Evolutionary conservation across 1,140 invertebrate species (phyloP), one percentile per base, ranked within the genome.

Genomic region (Penaeus japonicus): DNA sequence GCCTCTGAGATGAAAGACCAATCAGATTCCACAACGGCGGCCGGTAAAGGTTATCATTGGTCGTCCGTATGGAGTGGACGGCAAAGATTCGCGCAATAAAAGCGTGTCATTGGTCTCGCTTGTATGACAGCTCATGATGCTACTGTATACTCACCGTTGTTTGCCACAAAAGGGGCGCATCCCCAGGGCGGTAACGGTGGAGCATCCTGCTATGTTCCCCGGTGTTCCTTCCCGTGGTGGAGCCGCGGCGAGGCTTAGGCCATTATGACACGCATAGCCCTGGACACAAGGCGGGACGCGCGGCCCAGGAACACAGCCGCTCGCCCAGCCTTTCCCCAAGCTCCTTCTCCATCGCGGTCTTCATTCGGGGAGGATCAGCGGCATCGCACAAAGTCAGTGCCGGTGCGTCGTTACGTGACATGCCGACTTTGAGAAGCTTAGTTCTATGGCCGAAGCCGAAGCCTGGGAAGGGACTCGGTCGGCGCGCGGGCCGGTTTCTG

Each of bases 111-210:
- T 86, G 85, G 85, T 86, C 85, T 86, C 85, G 85, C 85, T 79
- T 86, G 85, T 86, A 86, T 86, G 85, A 86, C 85, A 86, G 85
- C 85, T 86, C 85, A 86, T 86, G 85, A 86, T 86, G 85, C 85
- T 86, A 86, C 85, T 86, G 85, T 86, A 86, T 86, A 86, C 79
- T 86, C 85, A 62, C 77, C 85, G 73, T 77, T 57, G 73, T 27
- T 20, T 18, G 47, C 17, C 35, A 24, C 85, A 47, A 2, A 80
- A 62, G 24, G 24, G 85, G 85, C 85, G 85, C 59, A 86, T 79
- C 75, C 85, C 32, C 5, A 53, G 15, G 27, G 27, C 32, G 24
- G 55, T 35, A 83, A 65, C n/a, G 81, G 18, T 15, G 27, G 55
- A 62, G 57, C 57, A 83, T 65, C 18, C 78, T 22, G 22, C 22